A percentile compares a stretch with the other conserved stretches of the same genome.
Conservation (phyloP, 2,113 vertebrate species). For the Chamaea fasciata region DNA sequence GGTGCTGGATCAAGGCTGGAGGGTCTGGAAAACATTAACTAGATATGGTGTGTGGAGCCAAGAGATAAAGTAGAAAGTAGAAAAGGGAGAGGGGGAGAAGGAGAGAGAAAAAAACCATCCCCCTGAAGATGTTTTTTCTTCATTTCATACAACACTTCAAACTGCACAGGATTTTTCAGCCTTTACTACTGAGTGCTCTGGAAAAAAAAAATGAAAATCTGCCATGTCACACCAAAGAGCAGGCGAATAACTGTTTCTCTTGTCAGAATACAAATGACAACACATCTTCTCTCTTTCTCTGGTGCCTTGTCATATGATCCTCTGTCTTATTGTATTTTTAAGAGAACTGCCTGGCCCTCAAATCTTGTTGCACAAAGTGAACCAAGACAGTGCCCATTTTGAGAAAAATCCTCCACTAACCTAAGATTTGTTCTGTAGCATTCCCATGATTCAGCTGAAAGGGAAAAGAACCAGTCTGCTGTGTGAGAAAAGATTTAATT, state of each 20-base stretch:
- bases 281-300: neutral
- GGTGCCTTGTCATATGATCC: neutral
- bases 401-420: neutral
- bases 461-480: neutral
- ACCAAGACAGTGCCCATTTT: neutral
- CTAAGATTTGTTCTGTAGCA: neutral
- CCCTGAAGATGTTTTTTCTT: neutral
- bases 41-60: neutral
- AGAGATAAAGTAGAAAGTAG: neutral
- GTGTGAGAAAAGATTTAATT: neutral
- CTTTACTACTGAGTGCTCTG: neutral
- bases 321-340: neutral
- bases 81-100: neutral
- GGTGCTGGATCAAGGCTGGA: slow-evolving; percentile 8
- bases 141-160: neutral
- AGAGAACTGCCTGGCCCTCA: neutral
- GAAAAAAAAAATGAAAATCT: neutral
- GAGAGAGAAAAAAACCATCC: neutral
- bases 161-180: neutral
- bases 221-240: neutral
- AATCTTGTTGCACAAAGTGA: neutral
- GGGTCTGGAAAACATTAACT: neutral
- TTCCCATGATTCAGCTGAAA: slow-evolving; percentile 39
- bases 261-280: neutral
- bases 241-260: neutral